A percentile compares a stretch with the other conserved stretches of the same genome.
These are phyloP conservation scores for Leptinotarsa juncta DNA, from an alignment of 2,888 invertebrate species.

Conservation along the genomic window DNA sequence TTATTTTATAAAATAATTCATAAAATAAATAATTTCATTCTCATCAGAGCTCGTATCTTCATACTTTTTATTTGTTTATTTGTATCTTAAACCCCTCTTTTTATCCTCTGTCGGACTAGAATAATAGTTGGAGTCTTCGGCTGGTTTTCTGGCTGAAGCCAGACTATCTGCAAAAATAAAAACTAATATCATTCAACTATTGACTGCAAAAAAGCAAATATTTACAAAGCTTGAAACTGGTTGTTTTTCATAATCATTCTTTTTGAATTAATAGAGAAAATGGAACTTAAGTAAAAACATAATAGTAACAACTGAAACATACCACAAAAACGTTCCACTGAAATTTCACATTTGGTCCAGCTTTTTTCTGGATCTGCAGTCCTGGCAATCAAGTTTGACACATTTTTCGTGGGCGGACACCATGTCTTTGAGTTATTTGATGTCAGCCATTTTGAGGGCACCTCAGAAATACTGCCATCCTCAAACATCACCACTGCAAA, in stretches of 20 bases:
- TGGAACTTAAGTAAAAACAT: neutral
- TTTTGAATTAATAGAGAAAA: neutral
- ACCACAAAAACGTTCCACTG: neutral
- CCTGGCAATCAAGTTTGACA: constrained; percentile 3
- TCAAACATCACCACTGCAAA: constrained; percentile 7
- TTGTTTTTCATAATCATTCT: neutral
- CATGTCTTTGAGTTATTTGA: too few relatives aligned
- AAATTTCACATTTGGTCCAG: neutral
- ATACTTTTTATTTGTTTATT: neutral
- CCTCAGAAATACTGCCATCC: constrained; percentile 9
- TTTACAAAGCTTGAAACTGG: neutral
- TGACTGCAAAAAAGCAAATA: neutral
- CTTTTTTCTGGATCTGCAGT: neutral
- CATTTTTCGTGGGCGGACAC: neutral
- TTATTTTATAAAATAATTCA: neutral
- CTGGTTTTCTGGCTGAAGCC: neutral
- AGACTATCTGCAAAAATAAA: neutral
- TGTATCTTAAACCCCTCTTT: neutral
- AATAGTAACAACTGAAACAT: neutral
- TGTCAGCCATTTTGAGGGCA: constrained; percentile 6
- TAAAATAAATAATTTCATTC: too few relatives aligned
- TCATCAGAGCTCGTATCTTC: neutral
- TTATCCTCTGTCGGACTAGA: neutral
- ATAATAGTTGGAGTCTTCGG: neutral
- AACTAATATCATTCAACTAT: neutral